Conservation (phyloP, 2,113 vertebrate species). For the Ceyx melanurus region DNA sequence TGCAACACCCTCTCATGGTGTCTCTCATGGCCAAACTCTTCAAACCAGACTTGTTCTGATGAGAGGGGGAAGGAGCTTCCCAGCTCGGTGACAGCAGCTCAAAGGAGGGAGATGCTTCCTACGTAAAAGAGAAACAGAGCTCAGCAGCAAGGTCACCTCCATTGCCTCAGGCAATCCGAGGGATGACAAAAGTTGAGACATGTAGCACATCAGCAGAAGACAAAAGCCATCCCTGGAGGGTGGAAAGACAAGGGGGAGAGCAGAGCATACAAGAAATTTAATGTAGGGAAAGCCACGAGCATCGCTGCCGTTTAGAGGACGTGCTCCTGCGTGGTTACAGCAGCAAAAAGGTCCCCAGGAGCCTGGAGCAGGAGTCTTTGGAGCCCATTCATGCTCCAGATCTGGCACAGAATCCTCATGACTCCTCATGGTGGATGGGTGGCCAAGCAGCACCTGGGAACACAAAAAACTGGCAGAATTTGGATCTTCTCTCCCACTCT, state of each 20-base stretch:
- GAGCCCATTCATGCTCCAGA: not conserved
- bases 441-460: not conserved
- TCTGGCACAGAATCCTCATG: not conserved
- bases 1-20: not conserved
- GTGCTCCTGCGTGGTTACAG: not conserved
- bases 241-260: not conserved
- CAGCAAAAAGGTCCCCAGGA: not conserved
- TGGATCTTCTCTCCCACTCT: not conserved
- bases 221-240: constrained; percentile 67
- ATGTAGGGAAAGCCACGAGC: not conserved
- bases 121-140: constrained; percentile 32
- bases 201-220: constrained; percentile 56
- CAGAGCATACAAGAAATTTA: not conserved
- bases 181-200: constrained; percentile 66
- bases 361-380: not conserved
- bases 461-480: not conserved
- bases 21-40: not conserved
- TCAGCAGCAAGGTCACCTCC: constrained; percentile 54
- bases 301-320: not conserved
- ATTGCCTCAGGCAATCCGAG: constrained; percentile 61
- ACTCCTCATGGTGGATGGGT: fast-evolving
- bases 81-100: fast-evolving
- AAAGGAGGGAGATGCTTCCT: not conserved
- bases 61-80: not conserved
- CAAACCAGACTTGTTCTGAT: not conserved